phyloP scores from a whole-genome alignment of 2,888 invertebrate genomes.

The Volucella inflata region DNA sequence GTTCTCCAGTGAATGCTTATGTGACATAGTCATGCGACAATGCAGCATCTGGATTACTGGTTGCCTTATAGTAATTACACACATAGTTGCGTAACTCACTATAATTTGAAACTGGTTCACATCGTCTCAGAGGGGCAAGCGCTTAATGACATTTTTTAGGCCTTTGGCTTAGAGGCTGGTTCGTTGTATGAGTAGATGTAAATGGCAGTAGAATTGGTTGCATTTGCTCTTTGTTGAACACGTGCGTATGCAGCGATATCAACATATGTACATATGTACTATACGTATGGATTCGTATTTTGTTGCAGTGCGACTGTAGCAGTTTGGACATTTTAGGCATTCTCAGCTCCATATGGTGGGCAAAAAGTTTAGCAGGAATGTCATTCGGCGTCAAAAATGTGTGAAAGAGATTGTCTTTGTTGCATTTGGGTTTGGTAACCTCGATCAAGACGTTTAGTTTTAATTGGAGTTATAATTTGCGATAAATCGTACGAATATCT shows the following conservation, averaged over 20 bases:
- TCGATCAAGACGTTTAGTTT: constrained; percentile 24
- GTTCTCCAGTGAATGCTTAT: background rate
- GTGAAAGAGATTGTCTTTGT: constrained; percentile 39
- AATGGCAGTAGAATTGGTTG: constrained; percentile 22
- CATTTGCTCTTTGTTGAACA: constrained; percentile 40
- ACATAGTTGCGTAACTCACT: constrained; percentile 42
- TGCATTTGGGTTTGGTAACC: background rate
- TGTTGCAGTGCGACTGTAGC: constrained; percentile 13
- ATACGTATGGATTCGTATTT: background rate
- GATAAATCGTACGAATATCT: background rate
- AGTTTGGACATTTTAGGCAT: constrained; percentile 36
- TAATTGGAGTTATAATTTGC: constrained; percentile 21
- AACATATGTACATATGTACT: background rate
- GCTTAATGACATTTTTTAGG: constrained; percentile 58
- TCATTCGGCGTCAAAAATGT: constrained; percentile 27
- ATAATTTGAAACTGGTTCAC: constrained; percentile 59
- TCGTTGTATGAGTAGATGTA: background rate
- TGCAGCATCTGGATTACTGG: constrained; percentile 20
- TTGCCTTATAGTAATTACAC: constrained; percentile 49
- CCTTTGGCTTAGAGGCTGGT: constrained; percentile 9
- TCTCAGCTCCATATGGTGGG: background rate
- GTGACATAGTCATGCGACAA: background rate
- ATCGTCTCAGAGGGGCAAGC: constrained; percentile 32
- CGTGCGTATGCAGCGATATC: constrained; percentile 20
- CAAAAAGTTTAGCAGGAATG: constrained; percentile 29